Evolutionary conservation across 2,797 vertebrate genomes (phyloP).

Genomic region (Mormyrops attenuatus): DNA sequence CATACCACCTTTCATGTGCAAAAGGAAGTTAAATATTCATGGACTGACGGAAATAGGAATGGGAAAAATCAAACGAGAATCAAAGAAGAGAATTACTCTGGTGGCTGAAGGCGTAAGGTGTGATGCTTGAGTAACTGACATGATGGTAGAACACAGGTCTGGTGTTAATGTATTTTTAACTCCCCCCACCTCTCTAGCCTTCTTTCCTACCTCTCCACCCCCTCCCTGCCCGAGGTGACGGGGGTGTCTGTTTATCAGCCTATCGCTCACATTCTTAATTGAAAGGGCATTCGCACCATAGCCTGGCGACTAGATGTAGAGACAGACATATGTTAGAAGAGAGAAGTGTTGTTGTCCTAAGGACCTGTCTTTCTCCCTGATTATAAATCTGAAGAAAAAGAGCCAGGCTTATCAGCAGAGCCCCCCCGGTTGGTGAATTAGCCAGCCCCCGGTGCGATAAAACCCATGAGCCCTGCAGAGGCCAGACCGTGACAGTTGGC

Average conservation of each 20-base stretch:
- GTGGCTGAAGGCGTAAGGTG: neutral
- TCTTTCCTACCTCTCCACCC: constrained; percentile 32
- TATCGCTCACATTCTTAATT: constrained; percentile 33
- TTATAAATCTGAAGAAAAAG: constrained; percentile 40
- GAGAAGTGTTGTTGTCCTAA: constrained; percentile 43
- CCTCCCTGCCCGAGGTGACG: constrained; percentile 31
- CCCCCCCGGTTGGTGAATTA: constrained; percentile 66
- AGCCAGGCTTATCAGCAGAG: constrained; percentile 54
- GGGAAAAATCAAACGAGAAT: neutral
- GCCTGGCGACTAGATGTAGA: constrained; percentile 40
- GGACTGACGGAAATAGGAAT: constrained; percentile 9
- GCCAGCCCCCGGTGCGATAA: constrained; percentile 61
- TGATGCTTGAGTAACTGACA: constrained; percentile 15
- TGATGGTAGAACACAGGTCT: constrained; percentile 9
- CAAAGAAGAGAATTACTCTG: constrained; percentile 5
- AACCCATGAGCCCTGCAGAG: constrained; percentile 61
- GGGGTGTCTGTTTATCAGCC: constrained; percentile 26
- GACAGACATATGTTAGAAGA: constrained; percentile 62
- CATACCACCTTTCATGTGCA: constrained; percentile 22
- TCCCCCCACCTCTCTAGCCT: constrained; percentile 40
- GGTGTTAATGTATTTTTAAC: constrained; percentile 6
- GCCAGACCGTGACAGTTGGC: constrained; percentile 57
- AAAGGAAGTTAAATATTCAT: constrained; percentile 26
- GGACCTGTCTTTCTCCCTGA: constrained; percentile 53
- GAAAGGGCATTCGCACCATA: constrained; percentile 30